Evolutionary conservation across 35 echinoderm and acorn worm genomes (phyloP).

Genomic region (Heliocidaris erythrogramma): DNA sequence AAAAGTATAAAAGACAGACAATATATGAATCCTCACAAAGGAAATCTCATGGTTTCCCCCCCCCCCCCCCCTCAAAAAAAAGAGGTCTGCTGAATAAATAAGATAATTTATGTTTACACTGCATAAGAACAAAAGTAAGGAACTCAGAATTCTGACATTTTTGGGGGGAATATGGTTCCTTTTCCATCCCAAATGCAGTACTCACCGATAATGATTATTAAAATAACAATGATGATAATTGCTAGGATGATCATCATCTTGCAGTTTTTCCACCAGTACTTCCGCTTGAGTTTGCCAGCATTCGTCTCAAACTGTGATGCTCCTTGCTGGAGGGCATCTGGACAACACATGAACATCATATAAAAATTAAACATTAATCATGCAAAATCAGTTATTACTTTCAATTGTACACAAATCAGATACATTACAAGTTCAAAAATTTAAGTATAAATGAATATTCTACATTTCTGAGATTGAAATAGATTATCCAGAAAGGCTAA

Average conservation of each 20-base stretch:
- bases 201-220: slow-evolving; percentile 91
- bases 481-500: no score
- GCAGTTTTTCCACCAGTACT: slow-evolving; percentile 99
- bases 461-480: no score
- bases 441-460: no score
- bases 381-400: no score
- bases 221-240: slow-evolving; percentile 77
- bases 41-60: no score
- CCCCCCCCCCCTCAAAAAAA: not conserved
- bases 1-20: no score
- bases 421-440: no score
- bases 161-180: not conserved
- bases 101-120: not conserved
- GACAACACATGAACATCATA: not conserved
- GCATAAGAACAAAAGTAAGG: not conserved
- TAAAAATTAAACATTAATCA: not conserved
- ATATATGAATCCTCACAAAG: no score
- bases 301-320: slow-evolving; percentile 99
- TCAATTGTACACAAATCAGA: no score
- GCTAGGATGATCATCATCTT: slow-evolving; percentile 99
- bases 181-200: slow-evolving; percentile 2
- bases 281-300: slow-evolving; percentile 99
- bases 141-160: not conserved
- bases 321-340: slow-evolving; percentile 96
- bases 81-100: no score